A percentile compares a stretch with the other conserved stretches of the same genome.
Evolutionary conservation across 2,888 invertebrate species (phyloP).

Genomic region (Chirona hameri): DNA sequence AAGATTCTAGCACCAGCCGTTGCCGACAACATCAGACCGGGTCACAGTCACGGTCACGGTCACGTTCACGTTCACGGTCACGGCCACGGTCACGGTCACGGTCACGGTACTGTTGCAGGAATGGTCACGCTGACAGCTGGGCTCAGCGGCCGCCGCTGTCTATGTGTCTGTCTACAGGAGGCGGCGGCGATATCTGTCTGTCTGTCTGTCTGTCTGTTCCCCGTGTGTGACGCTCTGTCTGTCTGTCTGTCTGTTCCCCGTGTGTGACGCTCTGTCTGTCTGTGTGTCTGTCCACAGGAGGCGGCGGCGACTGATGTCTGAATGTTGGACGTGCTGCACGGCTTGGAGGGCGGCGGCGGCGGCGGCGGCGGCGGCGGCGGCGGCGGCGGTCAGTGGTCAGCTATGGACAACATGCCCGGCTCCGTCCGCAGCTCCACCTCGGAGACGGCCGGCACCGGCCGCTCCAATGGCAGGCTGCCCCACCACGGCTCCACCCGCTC

Average conservation of each 20-base stretch:
- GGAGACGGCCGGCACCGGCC: not conserved
- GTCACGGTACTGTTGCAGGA: no score
- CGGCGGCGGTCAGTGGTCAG: not conserved
- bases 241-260: no score
- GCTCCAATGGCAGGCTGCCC: not conserved
- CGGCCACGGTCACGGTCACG: no score
- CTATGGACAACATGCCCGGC: not conserved
- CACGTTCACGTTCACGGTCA: no score
- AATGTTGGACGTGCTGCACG: constrained; percentile 5
- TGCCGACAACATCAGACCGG: no score
- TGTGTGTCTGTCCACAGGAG: not conserved
- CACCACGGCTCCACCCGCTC: not conserved
- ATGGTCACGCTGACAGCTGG: no score
- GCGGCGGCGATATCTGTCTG: no score
- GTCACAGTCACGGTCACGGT: no score
- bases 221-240: no score
- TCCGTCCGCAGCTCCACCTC: not conserved
- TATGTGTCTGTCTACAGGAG: not conserved
- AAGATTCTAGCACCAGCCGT: no score
- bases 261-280: not conserved
- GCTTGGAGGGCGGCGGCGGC: not conserved
- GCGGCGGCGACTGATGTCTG: not conserved
- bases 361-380: not conserved
- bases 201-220: no score
- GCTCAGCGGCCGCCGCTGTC: not conserved